These are phyloP conservation scores for Heterotis niloticus DNA, from an alignment of 2,113 vertebrate genomes.

Conservation along the genomic window DNA sequence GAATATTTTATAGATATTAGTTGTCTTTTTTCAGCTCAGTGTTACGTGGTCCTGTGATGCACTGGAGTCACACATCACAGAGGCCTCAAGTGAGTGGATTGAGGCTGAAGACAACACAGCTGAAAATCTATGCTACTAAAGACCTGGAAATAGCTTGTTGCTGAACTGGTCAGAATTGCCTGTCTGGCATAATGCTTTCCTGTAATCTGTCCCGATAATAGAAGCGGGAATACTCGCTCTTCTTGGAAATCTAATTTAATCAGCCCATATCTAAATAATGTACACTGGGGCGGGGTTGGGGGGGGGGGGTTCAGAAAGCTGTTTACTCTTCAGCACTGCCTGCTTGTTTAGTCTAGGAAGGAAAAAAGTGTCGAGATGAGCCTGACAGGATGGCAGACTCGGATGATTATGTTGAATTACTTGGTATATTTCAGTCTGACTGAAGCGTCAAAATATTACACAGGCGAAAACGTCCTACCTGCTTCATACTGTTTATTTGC, in stretches of 20 bases:
- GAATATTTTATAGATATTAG: too few species aligned
- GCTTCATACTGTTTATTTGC: not conserved
- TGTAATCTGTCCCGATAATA: constrained; percentile 7
- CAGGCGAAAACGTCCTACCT: not conserved
- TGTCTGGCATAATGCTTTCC: constrained; percentile 12
- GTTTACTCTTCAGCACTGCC: constrained; percentile 16
- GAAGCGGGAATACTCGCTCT: not conserved
- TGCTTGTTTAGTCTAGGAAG: constrained; percentile 16
- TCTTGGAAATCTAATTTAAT: constrained; percentile 20
- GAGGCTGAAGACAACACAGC: not conserved
- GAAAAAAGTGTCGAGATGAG: not conserved
- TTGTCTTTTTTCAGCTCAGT: too few species aligned
- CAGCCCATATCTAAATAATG: constrained; percentile 15
- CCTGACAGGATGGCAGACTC: not conserved
- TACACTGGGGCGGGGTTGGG: not conserved
- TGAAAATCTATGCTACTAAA: not conserved
- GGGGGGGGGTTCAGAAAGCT: constrained; percentile 1
- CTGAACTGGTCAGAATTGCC: constrained; percentile 1
- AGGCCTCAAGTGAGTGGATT: not conserved
- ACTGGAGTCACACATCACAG: too few species aligned
- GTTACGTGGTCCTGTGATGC: too few species aligned
- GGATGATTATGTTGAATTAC: not conserved
- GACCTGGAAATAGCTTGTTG: not conserved
- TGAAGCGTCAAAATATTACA: not conserved
- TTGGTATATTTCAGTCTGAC: not conserved